Evolutionary conservation across 1,140 invertebrate species (phyloP).

Genomic region (Sesamia nonagrioides): DNA sequence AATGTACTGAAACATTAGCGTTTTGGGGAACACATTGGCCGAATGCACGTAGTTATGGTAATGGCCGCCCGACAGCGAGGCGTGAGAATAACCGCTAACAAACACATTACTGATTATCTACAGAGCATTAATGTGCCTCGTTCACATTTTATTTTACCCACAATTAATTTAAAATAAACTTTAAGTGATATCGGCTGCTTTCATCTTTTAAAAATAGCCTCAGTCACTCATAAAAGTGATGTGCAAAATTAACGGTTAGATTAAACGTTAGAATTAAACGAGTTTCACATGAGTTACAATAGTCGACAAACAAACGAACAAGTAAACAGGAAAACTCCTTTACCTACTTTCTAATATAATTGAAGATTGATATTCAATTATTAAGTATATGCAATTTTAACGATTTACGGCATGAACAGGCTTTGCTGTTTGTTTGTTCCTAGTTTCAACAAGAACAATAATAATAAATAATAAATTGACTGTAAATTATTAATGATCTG

Average conservation of each 20-base stretch:
- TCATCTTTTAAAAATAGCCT: constrained; percentile 22
- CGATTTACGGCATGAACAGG: background rate
- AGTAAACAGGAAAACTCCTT: background rate
- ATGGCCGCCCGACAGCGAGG: constrained; percentile 48
- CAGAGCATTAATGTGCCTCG: constrained; percentile 67
- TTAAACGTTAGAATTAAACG: background rate
- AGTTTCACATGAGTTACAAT: background rate
- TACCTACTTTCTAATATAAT: too few relatives aligned
- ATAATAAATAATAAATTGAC: too few relatives aligned
- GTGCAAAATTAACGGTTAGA: background rate
- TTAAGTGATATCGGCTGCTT: constrained; percentile 44
- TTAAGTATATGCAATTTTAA: too few relatives aligned
- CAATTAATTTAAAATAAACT: constrained; percentile 46
- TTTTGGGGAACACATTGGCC: constrained; percentile 45
- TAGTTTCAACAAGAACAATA: background rate
- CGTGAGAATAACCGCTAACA: constrained; percentile 77
- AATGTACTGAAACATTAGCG: constrained; percentile 57
- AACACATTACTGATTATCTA: constrained; percentile 77
- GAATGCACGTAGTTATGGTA: constrained; percentile 46
- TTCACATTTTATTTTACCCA: constrained; percentile 44
- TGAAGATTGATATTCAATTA: too few relatives aligned
- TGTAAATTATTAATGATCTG: too few relatives aligned
- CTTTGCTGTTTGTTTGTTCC: too few relatives aligned
- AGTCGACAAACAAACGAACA: background rate
- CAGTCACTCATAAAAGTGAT: constrained; percentile 1